Percentiles rank a stretch among this genome's conserved stretches.
Conservation (phyloP, 1,140 invertebrate species). For the Mya arenaria region DNA sequence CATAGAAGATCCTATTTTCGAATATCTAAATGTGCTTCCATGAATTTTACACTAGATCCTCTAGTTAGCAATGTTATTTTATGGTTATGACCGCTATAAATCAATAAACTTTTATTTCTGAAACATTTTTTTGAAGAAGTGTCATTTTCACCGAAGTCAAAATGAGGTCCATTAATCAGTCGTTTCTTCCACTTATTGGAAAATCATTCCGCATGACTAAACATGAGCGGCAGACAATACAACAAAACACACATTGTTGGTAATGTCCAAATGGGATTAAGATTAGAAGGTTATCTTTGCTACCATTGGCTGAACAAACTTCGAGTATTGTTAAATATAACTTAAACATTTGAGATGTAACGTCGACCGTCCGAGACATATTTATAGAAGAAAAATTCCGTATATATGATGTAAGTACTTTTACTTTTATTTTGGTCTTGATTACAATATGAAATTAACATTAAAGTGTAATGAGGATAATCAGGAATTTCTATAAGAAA, state of each 20-base stretch:
- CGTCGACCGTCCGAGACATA: too few relatives aligned
- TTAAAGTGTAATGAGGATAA: too few relatives aligned
- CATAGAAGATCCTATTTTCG: not conserved
- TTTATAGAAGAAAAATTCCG: too few relatives aligned
- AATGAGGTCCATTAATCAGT: not conserved
- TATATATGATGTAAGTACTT: too few relatives aligned
- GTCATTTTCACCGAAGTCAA: slow-evolving; percentile 3
- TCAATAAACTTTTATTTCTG: not conserved
- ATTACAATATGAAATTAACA: too few relatives aligned
- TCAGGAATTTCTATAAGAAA: too few relatives aligned
- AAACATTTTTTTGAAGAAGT: slow-evolving; percentile 14
- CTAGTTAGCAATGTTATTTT: too few relatives aligned
- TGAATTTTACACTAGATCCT: slow-evolving; percentile 5
- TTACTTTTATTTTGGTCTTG: too few relatives aligned
- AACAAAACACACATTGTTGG: not conserved
- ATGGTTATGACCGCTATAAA: slow-evolving; percentile 11
- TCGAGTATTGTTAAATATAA: too few relatives aligned
- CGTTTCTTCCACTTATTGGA: not conserved
- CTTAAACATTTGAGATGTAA: too few relatives aligned
- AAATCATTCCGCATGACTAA: not conserved
- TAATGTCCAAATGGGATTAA: not conserved
- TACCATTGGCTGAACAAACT: too few relatives aligned
- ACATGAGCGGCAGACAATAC: not conserved
- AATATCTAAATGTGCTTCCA: not conserved
- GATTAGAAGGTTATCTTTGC: too few relatives aligned